Base-by-base conservation (phyloP, 2,113 vertebrate genomes). In the Gymnobelideus leadbeateri region DNA sequence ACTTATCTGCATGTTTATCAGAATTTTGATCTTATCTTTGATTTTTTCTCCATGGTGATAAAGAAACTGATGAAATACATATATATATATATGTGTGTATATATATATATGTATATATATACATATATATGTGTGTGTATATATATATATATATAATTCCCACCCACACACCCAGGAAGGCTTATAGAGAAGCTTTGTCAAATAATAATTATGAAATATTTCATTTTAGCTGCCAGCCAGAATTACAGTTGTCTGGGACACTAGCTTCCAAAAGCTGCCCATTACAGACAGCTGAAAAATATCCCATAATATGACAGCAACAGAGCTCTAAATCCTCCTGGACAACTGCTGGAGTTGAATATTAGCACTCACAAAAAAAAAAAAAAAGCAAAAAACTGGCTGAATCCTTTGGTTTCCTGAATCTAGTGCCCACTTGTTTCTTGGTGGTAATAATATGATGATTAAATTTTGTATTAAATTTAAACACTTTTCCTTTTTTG, bases 181-280 rank as follows among this genome's bases (percentile, higher is more conserved):
- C 49, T 91, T 52, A 50, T 7, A 46, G 89, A 21, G 61, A 12
- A 95, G 55, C 68, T 90, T 57, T 89, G 91, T 97, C 95, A 92
- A 61, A 93, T 94, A 94, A 77, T 57, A 91, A 91, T 93, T 77
- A 92, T 89, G 92, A 95, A 96, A 94, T 52, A 50, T 91, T 96
- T 94, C 92, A 77, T 93, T 89, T 95, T 94, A 91, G 97, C 92
- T 96, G 95, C 91, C 94, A 96, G 68, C 95, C 97, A 96, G 89
- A 89, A 96, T 90, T 61, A 94, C 91, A 89, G 93, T 54, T 77
- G 93, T 96, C 96, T 96, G 94, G 91, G 95, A 91, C 92, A 52
- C 0, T 68, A 91, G 95, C 92, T 91, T 92, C 92, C 53, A 52
- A 92, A 49, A n/a, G 92, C 91, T 37, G 89, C 92, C n/a, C 54